phyloP scores from a whole-genome alignment of 2,113 vertebrate species.

The Perca fluviatilis region DNA sequence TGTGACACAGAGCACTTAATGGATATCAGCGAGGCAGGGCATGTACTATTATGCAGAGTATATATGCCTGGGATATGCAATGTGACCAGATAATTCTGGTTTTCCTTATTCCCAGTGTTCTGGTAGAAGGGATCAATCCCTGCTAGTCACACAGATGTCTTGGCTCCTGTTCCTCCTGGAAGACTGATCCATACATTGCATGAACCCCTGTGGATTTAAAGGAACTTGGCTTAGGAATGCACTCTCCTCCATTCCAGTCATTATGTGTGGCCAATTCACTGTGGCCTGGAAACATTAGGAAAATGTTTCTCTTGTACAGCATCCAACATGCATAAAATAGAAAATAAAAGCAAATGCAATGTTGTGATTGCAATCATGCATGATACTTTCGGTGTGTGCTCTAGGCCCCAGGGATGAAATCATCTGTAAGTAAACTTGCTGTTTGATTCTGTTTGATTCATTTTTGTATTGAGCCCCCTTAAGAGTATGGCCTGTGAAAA shows the following conservation, averaged over 20 bases:
- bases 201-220: constrained; percentile 77
- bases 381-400: constrained; percentile 40
- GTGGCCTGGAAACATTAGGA: constrained; percentile 73
- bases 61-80: constrained; percentile 58
- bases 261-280: constrained; percentile 70
- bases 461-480: constrained; percentile 34
- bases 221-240: constrained; percentile 77
- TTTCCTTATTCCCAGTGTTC: constrained; percentile 66
- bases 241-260: constrained; percentile 76
- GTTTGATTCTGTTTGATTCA: constrained; percentile 61
- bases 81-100: constrained; percentile 70
- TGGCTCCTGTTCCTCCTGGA: constrained; percentile 79
- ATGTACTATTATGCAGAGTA: constrained; percentile 29
- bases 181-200: constrained; percentile 76
- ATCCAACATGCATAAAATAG: constrained; percentile 72
- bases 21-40: constrained; percentile 25
- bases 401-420: constrained; percentile 49
- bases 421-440: constrained; percentile 52
- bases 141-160: constrained; percentile 83
- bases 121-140: constrained; percentile 69
- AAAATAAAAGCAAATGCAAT: constrained; percentile 65
- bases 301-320: constrained; percentile 67
- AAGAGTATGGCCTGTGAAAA: constrained; percentile 51
- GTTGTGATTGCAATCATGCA: constrained; percentile 52
- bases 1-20: constrained; percentile 44